These are phyloP conservation scores for Eudemis profundana DNA, from an alignment of 2,888 invertebrate genomes.

Conservation along the genomic window DNA sequence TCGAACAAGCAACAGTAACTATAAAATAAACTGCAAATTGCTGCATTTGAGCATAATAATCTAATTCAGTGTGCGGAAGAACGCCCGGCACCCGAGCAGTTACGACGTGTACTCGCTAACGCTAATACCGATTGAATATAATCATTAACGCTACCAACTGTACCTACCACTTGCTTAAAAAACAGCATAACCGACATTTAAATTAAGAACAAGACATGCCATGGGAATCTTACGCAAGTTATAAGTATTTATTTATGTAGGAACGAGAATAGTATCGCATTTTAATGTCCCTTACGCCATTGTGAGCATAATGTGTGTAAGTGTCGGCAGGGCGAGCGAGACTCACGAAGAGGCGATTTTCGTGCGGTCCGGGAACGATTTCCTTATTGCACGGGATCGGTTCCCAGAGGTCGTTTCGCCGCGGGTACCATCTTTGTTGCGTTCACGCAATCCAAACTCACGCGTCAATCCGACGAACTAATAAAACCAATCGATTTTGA, in stretches of 20 bases:
- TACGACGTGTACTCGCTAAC: conserved; percentile 53
- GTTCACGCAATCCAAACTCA: conserved; percentile 59
- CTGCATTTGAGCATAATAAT: conserved; percentile 35
- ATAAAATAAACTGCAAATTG: conserved; percentile 38
- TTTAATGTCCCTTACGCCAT: conserved; percentile 33
- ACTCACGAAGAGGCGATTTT: conserved; percentile 76
- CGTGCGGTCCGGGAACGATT: conserved; percentile 73
- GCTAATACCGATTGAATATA: conserved; percentile 62
- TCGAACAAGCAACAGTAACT: neutral
- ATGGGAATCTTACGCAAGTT: neutral
- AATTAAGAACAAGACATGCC: neutral
- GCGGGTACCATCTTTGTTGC: conserved; percentile 63
- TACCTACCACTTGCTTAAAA: conserved; percentile 37
- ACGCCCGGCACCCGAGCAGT: conserved; percentile 30
- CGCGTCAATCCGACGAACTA: conserved; percentile 17
- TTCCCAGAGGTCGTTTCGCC: conserved; percentile 70
- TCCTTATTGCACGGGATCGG: conserved; percentile 76
- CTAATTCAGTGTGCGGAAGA: conserved; percentile 36
- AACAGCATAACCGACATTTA: conserved; percentile 38
- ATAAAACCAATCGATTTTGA: conserved; percentile 17
- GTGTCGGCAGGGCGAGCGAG: conserved; percentile 48
- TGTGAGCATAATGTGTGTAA: conserved; percentile 29
- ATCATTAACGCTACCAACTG: conserved; percentile 65
- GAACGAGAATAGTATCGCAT: neutral
- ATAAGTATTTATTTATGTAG: neutral